Conservation (phyloP, 2,113 vertebrate species). For the Urocynchramus pylzowi region DNA sequence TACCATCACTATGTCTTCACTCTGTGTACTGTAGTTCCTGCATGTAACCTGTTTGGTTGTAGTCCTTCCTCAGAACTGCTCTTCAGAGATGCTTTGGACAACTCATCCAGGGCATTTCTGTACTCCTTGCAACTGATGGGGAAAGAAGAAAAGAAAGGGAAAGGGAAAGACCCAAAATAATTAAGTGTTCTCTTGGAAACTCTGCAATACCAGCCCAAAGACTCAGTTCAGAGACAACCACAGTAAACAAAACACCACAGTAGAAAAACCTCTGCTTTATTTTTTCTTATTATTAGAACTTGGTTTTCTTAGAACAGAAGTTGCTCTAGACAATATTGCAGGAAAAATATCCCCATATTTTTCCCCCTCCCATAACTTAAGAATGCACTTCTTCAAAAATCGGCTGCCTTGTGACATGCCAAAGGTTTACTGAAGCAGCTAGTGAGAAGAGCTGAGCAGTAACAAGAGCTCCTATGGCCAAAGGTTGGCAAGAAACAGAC, state of each 20-base stretch:
- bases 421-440: not conserved
- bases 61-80: constrained; percentile 78
- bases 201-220: not conserved
- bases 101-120: constrained; percentile 90
- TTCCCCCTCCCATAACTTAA: not conserved
- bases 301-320: not conserved
- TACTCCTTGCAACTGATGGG: constrained; percentile 91
- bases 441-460: not conserved
- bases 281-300: not conserved
- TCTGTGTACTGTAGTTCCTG: not conserved
- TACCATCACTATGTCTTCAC: not conserved
- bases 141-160: not conserved
- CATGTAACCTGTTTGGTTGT: constrained; percentile 73
- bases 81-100: constrained; percentile 81
- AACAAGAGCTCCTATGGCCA: not conserved
- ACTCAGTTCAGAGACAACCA: not conserved
- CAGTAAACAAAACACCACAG: not conserved
- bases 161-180: not conserved
- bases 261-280: not conserved
- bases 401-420: not conserved
- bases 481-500: not conserved
- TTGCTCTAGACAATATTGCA: not conserved
- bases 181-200: not conserved
- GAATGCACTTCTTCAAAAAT: not conserved
- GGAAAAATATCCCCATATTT: not conserved